These are phyloP conservation scores for Drosophila nr. perissopoda DNA, from an alignment of 2,888 invertebrate species.

Conservation along the genomic window DNA sequence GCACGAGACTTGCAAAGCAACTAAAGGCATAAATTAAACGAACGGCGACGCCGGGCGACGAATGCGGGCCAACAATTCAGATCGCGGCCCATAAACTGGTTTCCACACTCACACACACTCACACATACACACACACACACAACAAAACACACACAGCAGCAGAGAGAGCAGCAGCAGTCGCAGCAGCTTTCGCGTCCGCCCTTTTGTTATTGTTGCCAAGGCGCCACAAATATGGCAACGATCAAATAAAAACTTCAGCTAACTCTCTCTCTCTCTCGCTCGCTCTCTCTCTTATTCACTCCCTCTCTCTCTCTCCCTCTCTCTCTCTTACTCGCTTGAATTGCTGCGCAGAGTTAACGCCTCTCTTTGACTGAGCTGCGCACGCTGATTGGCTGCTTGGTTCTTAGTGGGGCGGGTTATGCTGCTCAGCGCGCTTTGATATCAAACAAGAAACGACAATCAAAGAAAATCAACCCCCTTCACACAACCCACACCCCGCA, in stretches of 20 bases:
- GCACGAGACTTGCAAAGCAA: constrained; percentile 83
- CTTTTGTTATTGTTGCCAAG: constrained; percentile 52
- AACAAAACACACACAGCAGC: constrained; percentile 11
- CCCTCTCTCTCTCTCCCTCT: constrained; percentile 5
- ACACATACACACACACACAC: constrained; percentile 21
- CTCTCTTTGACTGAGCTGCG: constrained; percentile 40
- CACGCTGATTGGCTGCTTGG: constrained; percentile 65
- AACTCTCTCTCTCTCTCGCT: constrained; percentile 16
- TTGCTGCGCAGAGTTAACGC: constrained; percentile 59
- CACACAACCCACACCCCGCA: background rate
- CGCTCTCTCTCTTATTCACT: constrained; percentile 14
- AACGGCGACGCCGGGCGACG: constrained; percentile 69
- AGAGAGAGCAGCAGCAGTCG: constrained; percentile 36
- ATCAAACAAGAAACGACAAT: constrained; percentile 60
- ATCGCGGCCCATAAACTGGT: constrained; percentile 78
- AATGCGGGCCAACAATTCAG: constrained; percentile 68
- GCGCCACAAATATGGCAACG: constrained; percentile 83
- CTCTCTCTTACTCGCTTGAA: constrained; percentile 48
- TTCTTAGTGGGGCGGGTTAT: constrained; percentile 60
- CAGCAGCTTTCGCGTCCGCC: constrained; percentile 72
- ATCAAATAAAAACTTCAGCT: constrained; percentile 69
- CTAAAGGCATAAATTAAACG: constrained; percentile 84
- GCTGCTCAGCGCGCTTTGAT: constrained; percentile 64
- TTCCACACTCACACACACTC: constrained; percentile 43
- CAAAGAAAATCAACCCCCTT: constrained; percentile 56